Conservation (phyloP, 2,113 vertebrate genomes). For the Falcunculus frontatus region DNA sequence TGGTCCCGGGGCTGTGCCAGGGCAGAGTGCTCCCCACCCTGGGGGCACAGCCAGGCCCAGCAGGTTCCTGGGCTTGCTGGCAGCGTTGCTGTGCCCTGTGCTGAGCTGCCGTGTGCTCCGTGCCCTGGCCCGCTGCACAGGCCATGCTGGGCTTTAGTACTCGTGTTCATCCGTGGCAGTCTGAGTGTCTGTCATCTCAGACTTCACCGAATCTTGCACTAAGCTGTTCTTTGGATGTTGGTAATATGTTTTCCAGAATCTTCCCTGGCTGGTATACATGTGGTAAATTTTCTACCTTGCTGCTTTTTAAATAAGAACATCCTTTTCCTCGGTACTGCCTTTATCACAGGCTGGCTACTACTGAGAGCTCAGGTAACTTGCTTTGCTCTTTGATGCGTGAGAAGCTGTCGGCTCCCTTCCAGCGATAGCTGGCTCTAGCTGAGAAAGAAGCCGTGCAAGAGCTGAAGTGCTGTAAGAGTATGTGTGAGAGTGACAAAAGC, state of each 20-base stretch:
- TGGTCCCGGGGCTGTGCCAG: not conserved
- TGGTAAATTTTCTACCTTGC: not conserved
- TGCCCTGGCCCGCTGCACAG: not conserved
- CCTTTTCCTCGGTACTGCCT: not conserved
- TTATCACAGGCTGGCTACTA: not conserved
- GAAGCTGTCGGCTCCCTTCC: not conserved
- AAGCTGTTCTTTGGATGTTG: not conserved
- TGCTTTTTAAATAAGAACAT: not conserved
- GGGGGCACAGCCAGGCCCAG: rapidly evolving
- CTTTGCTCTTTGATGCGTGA: not conserved
- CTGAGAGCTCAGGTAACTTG: not conserved
- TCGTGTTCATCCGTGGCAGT: rapidly evolving
- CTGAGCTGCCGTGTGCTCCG: not conserved
- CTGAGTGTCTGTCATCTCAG: not conserved
- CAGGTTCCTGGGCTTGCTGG: not conserved
- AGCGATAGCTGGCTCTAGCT: not conserved
- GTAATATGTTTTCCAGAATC: not conserved
- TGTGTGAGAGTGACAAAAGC: not conserved
- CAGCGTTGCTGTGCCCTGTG: rapidly evolving
- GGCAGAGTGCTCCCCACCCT: not conserved
- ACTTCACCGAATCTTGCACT: not conserved
- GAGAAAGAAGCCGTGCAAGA: not conserved
- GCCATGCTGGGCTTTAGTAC: not conserved
- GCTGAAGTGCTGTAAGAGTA: not conserved
- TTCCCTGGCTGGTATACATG: not conserved